Evolutionary conservation across 2,888 invertebrate genomes (phyloP).

Genomic region (Scaptomyza cyrtandrae): DNA sequence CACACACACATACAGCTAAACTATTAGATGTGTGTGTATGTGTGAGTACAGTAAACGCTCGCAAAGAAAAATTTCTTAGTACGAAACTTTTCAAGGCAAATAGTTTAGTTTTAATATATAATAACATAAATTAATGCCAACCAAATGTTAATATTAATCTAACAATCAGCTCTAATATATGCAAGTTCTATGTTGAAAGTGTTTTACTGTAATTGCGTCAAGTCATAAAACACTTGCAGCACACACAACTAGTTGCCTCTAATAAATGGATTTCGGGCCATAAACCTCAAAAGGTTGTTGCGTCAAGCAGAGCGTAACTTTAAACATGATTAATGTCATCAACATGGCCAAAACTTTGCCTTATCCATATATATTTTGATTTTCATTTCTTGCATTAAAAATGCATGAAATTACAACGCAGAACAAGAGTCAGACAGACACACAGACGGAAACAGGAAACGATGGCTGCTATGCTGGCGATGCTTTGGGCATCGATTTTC

Average conservation of each 20-base stretch:
- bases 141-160: no score
- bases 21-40: conserved; percentile 39
- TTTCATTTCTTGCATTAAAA: conserved; percentile 64
- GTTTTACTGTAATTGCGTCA: conserved; percentile 8
- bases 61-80: no score
- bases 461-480: no score
- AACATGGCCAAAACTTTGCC: conserved; percentile 27
- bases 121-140: no score
- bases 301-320: conserved; percentile 45
- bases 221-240: conserved; percentile 32
- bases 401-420: conserved; percentile 68
- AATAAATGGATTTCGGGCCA: conserved; percentile 57
- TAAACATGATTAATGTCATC: conserved; percentile 68
- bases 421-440: conserved; percentile 4
- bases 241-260: conserved; percentile 55
- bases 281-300: conserved; percentile 30
- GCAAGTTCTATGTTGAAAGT: background rate
- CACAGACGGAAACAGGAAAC: background rate
- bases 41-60: conserved; percentile 1
- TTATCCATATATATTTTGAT: conserved; percentile 29
- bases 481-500: conserved; percentile 52
- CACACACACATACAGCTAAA: conserved; percentile 38
- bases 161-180: no score
- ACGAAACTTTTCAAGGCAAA: no score
- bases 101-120: no score